phyloP scores from a whole-genome alignment of 2,888 invertebrate species.

The Gari tellinella region DNA sequence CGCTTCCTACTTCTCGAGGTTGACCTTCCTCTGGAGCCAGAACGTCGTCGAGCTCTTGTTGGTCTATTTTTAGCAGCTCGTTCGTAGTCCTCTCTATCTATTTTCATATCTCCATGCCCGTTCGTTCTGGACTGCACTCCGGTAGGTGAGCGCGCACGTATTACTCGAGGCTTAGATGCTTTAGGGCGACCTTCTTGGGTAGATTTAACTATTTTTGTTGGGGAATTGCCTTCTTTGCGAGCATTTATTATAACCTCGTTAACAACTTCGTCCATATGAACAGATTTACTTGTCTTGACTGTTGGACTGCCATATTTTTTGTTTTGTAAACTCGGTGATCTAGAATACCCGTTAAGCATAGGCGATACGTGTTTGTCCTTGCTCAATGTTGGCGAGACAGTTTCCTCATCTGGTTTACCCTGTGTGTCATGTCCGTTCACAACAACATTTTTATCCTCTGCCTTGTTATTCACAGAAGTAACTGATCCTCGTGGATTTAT shows the following conservation, averaged over 20 bases:
- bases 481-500: too few species aligned
- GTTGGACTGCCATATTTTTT: neutral
- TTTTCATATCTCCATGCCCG: slow-evolving; percentile 35
- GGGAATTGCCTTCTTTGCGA: neutral
- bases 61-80: slow-evolving; percentile 21
- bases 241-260: slow-evolving; percentile 2
- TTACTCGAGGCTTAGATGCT: neutral
- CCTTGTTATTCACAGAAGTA: too few species aligned
- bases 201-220: neutral
- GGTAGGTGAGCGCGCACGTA: neutral
- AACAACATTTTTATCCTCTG: too few species aligned
- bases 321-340: too few species aligned
- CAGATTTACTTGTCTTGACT: slow-evolving; percentile 2
- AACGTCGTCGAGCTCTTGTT: slow-evolving; percentile 15
- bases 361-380: too few species aligned
- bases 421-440: too few species aligned
- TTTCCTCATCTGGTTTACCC: too few species aligned
- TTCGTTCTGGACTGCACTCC: slow-evolving; percentile 9
- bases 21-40: slow-evolving; percentile 21
- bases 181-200: neutral
- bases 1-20: slow-evolving; percentile 32
- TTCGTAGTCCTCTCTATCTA: slow-evolving; percentile 46
- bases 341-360: too few species aligned
- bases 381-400: too few species aligned
- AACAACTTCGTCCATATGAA: slow-evolving; percentile 19